Conservation (phyloP, 2,797 vertebrate genomes). For the Arremon brunneinucha region DNA sequence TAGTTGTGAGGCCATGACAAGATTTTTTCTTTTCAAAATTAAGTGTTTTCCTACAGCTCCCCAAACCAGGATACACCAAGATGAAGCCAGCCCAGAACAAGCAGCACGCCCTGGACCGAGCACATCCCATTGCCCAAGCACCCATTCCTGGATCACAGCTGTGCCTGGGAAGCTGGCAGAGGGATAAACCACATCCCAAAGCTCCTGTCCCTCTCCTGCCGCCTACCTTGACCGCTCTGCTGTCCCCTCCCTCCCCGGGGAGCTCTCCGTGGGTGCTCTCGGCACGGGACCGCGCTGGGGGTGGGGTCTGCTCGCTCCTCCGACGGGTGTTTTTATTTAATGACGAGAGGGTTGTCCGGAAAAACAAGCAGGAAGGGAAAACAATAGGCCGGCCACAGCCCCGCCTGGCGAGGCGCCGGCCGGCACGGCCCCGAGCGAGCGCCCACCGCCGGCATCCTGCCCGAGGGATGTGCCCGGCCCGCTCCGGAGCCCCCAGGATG, state of each 20-base stretch:
- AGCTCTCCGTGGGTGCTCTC: accelerated
- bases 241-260: not conserved
- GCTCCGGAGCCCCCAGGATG: accelerated
- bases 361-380: slow-evolving; percentile 68
- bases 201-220: accelerated
- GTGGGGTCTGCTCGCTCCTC: not conserved
- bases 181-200: not conserved
- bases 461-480: not conserved
- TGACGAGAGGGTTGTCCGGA: slow-evolving; percentile 37
- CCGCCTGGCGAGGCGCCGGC: slow-evolving; percentile 46
- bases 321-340: slow-evolving; percentile 22
- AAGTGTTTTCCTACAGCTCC: not conserved
- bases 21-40: not conserved
- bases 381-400: slow-evolving; percentile 42
- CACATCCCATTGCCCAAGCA: not conserved
- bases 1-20: accelerated
- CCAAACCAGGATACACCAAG: accelerated
- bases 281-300: accelerated
- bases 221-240: not conserved
- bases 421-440: not conserved
- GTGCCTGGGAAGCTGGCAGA: accelerated
- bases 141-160: accelerated
- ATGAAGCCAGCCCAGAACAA: not conserved
- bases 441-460: not conserved
- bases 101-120: accelerated